These are phyloP conservation scores for Lochmaea capreae DNA, from an alignment of 2,888 invertebrate species.

Conservation along the genomic window DNA sequence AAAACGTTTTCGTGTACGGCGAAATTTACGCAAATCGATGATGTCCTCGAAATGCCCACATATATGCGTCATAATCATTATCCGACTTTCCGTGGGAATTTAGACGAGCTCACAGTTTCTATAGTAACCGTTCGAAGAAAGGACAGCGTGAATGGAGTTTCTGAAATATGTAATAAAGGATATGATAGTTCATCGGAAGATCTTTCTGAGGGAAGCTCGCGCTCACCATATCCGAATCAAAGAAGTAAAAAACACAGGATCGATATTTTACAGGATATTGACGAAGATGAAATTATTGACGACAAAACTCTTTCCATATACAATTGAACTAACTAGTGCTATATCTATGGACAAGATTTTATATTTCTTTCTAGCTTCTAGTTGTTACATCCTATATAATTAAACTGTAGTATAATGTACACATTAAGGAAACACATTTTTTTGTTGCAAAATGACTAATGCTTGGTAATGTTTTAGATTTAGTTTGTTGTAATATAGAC, in stretches of 20 bases:
- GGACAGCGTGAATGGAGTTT: neutral
- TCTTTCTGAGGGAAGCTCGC: neutral
- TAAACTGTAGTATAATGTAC: too few species aligned
- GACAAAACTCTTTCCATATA: too few species aligned
- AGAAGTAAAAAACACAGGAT: neutral
- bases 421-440: too few species aligned
- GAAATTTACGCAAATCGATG: slow-evolving; percentile 11
- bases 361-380: too few species aligned
- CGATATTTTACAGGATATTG: neutral
- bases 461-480: too few species aligned
- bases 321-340: too few species aligned
- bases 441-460: too few species aligned
- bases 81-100: slow-evolving; percentile 18
- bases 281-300: neutral
- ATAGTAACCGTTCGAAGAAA: slow-evolving; percentile 20
- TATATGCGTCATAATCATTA: slow-evolving; percentile 23
- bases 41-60: slow-evolving; percentile 6
- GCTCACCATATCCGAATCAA: neutral
- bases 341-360: too few species aligned
- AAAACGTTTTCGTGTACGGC: slow-evolving; percentile 1
- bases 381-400: too few species aligned
- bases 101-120: slow-evolving; percentile 29
- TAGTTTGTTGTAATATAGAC: too few species aligned
- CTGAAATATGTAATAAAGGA: neutral
- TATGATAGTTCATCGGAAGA: slow-evolving; percentile 2